Evolutionary conservation across 2,113 vertebrate genomes (phyloP), one percentile per base, ranked within the genome.

Genomic region (Dolichallabes microphthalmus): DNA sequence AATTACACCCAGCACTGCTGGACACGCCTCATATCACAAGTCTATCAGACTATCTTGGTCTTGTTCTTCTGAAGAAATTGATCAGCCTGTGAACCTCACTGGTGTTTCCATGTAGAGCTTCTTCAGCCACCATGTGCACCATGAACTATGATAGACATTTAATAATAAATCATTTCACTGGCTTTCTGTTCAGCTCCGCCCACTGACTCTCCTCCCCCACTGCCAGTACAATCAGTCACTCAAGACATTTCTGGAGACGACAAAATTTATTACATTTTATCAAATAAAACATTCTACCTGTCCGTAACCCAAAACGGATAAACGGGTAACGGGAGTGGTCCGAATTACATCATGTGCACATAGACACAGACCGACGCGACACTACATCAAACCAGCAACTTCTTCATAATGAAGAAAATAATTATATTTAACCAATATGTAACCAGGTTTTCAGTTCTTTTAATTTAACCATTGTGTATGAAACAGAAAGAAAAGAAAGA

Each of bases 221-320:
- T 10, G 17, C 35, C 12, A 39, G 20, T 14, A 13, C 69, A 45
- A 6, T 25, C 50, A 76, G 25, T 75, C 25, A 14, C n/a, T 53
- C 73, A 75, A 45, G 5, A n/a, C 3, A 13, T 53, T 53, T 15
- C 5, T 27, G 25, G 45, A 53, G n/a, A 53, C 25, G 9, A 27
- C 69, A 53, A 53, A 45, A 30, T 77, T 57, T 57, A 77, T 77
- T 77, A 77, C 75, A 77, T 57, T 30, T n/a, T 12, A 77, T 58
- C 75, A 77, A 77, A 77, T 58, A 17, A 57, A 77, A 77, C 32
- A 32, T 74, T 50, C 11, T 35, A 22, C 19, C n/a, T 53, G 12
- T 27, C 73, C 50, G 55, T 52, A 55, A 17, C 13, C 52, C n/a
- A 76, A 30, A 55, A 55, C 52, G n/a, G n/a, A n/a, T n/a, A n/a